Evolutionary conservation across 2,113 vertebrate genomes (phyloP).

Genomic region (Notiomystis cincta): DNA sequence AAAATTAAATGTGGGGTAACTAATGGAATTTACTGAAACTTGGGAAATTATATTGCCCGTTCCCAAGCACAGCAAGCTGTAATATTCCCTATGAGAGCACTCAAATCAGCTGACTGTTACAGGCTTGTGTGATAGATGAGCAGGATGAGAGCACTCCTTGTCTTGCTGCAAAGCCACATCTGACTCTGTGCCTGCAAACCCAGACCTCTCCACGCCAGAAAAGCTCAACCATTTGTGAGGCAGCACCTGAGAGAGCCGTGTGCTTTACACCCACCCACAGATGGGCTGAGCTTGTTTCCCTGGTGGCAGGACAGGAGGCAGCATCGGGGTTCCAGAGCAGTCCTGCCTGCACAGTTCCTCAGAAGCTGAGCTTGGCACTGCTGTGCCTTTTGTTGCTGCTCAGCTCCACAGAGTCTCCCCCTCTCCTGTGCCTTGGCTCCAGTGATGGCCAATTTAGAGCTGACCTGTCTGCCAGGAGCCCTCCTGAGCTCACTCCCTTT

Average conservation of each 20-base stretch:
- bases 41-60: background rate
- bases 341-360: rapidly evolving
- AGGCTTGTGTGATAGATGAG: background rate
- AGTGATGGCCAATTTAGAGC: rapidly evolving
- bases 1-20: background rate
- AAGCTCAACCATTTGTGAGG: background rate
- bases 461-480: background rate
- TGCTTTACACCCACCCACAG: background rate
- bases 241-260: background rate
- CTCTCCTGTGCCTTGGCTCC: background rate
- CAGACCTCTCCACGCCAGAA: rapidly evolving
- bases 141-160: background rate
- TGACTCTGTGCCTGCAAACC: background rate
- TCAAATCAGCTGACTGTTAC: background rate
- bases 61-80: background rate
- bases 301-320: background rate
- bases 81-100: background rate
- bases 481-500: background rate
- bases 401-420: rapidly evolving
- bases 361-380: background rate
- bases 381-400: background rate
- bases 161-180: background rate
- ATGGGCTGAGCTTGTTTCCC: background rate
- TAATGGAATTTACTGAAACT: background rate
- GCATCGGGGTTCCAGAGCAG: background rate